Evolutionary conservation across 2,888 invertebrate species (phyloP).

Genomic region (Drosophila ezoana): DNA sequence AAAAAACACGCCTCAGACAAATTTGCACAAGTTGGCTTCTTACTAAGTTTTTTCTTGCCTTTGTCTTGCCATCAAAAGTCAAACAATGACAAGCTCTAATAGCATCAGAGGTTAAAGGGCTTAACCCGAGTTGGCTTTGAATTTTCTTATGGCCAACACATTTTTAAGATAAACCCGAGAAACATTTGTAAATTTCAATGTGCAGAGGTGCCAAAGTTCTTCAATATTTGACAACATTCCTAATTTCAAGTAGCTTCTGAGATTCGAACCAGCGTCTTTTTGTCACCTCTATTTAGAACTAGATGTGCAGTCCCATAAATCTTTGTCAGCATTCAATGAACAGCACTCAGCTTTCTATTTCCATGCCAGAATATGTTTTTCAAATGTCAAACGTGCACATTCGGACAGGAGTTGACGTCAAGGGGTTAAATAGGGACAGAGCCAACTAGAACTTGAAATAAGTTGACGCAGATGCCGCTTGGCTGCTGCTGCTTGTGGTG

Average conservation of each 20-base stretch:
- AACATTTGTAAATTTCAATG: too few relatives aligned
- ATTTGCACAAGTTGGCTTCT: conserved; percentile 23
- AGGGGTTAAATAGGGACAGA: conserved; percentile 37
- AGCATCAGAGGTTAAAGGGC: conserved; percentile 4
- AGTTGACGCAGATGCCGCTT: conserved; percentile 48
- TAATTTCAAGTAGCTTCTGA: too few relatives aligned
- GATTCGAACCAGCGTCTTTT: too few relatives aligned
- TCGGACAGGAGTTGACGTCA: conserved; percentile 26
- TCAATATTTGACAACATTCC: too few relatives aligned
- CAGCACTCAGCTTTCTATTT: conserved; percentile 9
- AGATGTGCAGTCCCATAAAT: conserved; percentile 6
- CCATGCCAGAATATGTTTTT: conserved; percentile 9
- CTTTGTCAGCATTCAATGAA: not conserved
- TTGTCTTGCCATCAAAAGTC: conserved; percentile 8
- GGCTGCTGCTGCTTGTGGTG: not conserved
- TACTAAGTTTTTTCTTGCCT: conserved; percentile 11
- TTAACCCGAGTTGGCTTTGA: conserved; percentile 20
- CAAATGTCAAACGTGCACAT: conserved; percentile 17
- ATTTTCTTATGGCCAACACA: too few relatives aligned
- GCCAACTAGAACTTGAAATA: conserved; percentile 33
- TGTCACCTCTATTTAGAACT: not conserved
- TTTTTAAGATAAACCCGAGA: too few relatives aligned
- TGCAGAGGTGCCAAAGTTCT: too few relatives aligned
- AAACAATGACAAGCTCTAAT: conserved; percentile 21
- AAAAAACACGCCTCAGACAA: conserved; percentile 13